Evolutionary conservation across 2,113 vertebrate genomes (phyloP).

Genomic region (Sapayoa aenigma): DNA sequence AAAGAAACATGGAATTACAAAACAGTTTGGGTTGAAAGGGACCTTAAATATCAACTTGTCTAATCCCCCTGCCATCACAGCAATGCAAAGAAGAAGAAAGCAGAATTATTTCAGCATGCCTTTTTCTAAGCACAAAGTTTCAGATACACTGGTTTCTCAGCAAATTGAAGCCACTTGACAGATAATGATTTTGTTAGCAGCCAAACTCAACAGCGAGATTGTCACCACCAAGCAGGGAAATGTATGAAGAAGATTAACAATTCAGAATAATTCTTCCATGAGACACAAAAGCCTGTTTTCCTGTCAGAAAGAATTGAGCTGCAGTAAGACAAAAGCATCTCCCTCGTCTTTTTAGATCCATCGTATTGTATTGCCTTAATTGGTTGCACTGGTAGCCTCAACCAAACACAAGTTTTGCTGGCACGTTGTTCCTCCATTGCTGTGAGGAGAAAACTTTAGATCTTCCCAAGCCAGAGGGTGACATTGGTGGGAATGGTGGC

Average conservation of each 20-base stretch:
- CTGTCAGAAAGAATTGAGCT: conserved; percentile 19
- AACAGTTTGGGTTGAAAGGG: neutral
- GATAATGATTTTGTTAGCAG: conserved; percentile 49
- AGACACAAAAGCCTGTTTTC: conserved; percentile 18
- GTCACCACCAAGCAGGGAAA: conserved; percentile 15
- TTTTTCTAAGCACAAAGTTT: neutral
- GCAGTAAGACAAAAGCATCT: conserved; percentile 33
- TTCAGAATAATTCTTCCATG: conserved; percentile 2
- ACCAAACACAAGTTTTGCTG: neutral
- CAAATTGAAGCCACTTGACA: neutral
- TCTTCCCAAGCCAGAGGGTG: neutral
- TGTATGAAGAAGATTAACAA: conserved; percentile 21
- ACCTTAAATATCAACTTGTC: neutral
- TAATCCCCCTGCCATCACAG: neutral
- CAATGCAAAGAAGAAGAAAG: neutral
- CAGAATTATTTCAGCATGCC: neutral
- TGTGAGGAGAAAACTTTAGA: neutral
- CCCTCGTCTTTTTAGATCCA: neutral
- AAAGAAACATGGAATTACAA: neutral
- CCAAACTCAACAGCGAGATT: neutral
- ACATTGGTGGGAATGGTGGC: neutral
- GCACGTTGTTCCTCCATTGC: neutral
- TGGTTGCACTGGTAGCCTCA: neutral
- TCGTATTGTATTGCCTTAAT: neutral
- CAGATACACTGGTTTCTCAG: neutral